Base-by-base conservation (phyloP, 2,888 invertebrate genomes). In the Tachystola acroxantha region DNA sequence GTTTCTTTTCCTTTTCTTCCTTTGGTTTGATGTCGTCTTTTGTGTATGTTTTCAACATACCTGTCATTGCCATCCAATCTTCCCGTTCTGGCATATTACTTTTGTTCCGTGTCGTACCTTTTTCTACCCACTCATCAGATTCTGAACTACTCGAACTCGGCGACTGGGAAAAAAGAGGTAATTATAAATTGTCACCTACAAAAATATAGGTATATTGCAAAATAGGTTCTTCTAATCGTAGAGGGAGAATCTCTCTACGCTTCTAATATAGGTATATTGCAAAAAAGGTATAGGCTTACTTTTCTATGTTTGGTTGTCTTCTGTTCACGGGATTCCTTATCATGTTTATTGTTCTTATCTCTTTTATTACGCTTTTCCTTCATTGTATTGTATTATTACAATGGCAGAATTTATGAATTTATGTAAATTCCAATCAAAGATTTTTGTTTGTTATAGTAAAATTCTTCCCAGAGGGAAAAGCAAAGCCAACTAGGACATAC, bases 21-120 rank as follows among this genome's bases (percentile, higher is more conserved):
- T 88, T 80, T 11, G 85, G 77, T 48, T 78, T 86, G 5, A 81
- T 65, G 29, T 87, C 85, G 3, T 84, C 72, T 53, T 80, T 84
- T 11, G 79, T 73, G 46, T 70, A 88, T 3, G 87, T 88, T 51
- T 78, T 81, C 10, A 86, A 46, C 57, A 76, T 65, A 25, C 89
- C 88, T 7, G 91, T 88, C 61, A 92, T 85, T 22, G 90, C 90
- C 94, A 96, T 94, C 96, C 96, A 96, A 55, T 92, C 91, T 33
- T 96, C 95, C 37, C 93, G 87, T 54, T 88, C 69, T 11, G 30
- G 32, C 7, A 49, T 30, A 25, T 31, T 16, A 10, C 49, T 52
- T 33, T 36, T 45, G 28, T 49, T 44, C 30, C 40, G 47, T 37
- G 36, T 31, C 27, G 57, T 45, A 34, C 63, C 49, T 49, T 88